These are phyloP conservation scores for Crotalus tigris DNA, from an alignment of 2,113 vertebrate species.

Conservation along the genomic window DNA sequence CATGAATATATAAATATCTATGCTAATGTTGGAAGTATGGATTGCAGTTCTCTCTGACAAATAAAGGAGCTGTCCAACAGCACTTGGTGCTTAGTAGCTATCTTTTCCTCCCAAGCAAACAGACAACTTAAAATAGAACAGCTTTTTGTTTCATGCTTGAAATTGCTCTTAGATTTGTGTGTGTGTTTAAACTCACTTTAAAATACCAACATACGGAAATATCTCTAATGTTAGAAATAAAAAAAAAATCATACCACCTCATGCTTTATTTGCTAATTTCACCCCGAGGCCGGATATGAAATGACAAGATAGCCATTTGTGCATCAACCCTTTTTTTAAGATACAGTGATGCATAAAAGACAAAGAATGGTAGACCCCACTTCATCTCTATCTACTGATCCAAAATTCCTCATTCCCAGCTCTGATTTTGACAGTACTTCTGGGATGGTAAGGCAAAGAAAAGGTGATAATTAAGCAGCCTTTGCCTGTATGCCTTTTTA, in stretches of 20 bases:
- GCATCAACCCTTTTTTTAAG: neutral
- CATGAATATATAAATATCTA: neutral
- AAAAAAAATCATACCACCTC: no score
- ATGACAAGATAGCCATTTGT: neutral
- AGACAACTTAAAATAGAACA: neutral
- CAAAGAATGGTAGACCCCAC: neutral
- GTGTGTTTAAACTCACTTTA: neutral
- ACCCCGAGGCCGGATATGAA: neutral
- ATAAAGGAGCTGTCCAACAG: neutral
- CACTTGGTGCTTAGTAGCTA: constrained; percentile 20
- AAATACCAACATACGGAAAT: neutral
- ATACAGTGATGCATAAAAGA: neutral
- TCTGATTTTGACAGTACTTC: neutral
- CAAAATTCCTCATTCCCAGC: neutral
- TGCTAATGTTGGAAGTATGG: neutral
- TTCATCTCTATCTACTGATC: neutral
- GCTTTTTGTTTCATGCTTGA: neutral
- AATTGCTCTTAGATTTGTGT: neutral
- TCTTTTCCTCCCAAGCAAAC: neutral
- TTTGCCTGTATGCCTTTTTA: neutral
- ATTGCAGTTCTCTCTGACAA: neutral
- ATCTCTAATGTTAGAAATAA: neutral
- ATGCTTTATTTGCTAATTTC: neutral
- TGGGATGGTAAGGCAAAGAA: neutral
- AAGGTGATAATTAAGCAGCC: neutral